phyloP scores from a whole-genome alignment of 2,797 vertebrate species.

The Spea hammondii region DNA sequence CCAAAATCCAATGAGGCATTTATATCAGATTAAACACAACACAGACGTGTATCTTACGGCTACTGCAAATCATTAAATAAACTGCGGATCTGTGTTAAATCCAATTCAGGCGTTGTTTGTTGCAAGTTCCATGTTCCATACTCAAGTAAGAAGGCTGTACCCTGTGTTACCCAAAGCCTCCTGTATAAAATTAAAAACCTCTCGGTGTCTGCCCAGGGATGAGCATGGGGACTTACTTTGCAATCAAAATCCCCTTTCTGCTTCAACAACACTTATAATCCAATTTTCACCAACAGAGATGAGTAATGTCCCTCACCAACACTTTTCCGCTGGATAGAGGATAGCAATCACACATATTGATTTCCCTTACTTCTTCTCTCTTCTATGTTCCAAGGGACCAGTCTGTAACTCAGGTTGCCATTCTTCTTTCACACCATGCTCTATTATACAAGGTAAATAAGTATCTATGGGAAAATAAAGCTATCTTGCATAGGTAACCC shows the following conservation, averaged over 20 bases:
- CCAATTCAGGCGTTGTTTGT: constrained; percentile 20
- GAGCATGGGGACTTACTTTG: constrained; percentile 45
- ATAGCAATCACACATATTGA: constrained; percentile 57
- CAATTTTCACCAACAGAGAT: constrained; percentile 56
- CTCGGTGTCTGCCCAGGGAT: constrained; percentile 44
- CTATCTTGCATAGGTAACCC: constrained; percentile 11
- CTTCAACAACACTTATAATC: constrained; percentile 56
- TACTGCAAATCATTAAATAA: constrained; percentile 45
- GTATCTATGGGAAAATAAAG: constrained; percentile 15
- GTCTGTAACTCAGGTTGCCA: constrained; percentile 18
- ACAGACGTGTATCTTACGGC: constrained; percentile 26
- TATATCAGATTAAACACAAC: constrained; percentile 43
- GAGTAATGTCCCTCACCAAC: constrained; percentile 57
- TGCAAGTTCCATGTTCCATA: constrained; percentile 13
- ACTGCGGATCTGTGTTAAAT: constrained; percentile 23
- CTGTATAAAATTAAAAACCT: constrained; percentile 42
- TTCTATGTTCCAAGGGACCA: constrained; percentile 33
- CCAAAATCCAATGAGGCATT: constrained; percentile 19
- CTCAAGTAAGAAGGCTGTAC: constrained; percentile 25
- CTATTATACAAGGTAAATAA: constrained; percentile 38
- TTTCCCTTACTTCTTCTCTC: constrained; percentile 54
- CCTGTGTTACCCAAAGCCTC: constrained; percentile 33
- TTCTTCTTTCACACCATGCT: constrained; percentile 31
- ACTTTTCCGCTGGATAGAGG: constrained; percentile 52
- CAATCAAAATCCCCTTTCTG: constrained; percentile 58